These are phyloP conservation scores for Chymomyza caudatula DNA, from an alignment of 2,888 invertebrate species.

Conservation along the genomic window DNA sequence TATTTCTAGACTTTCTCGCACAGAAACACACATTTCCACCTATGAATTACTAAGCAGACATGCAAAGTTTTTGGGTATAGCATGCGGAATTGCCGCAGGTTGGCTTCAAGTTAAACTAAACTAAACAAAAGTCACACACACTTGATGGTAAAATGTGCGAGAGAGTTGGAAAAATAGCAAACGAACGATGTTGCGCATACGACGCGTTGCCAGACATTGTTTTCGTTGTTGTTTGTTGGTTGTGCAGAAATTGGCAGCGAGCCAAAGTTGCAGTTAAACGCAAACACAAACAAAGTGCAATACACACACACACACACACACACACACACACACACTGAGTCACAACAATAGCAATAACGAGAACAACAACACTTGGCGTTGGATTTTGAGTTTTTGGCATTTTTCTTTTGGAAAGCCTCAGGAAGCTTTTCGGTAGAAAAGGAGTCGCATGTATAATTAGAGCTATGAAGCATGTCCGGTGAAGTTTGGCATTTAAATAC, in stretches of 20 bases:
- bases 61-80: slow-evolving; percentile 47
- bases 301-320: slow-evolving; percentile 10
- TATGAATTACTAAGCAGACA: slow-evolving; percentile 59
- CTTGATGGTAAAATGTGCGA: not conserved
- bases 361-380: slow-evolving; percentile 10
- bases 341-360: slow-evolving; percentile 21
- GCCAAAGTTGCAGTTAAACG: slow-evolving; percentile 37
- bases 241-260: slow-evolving; percentile 32
- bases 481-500: slow-evolving; percentile 71
- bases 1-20: slow-evolving; percentile 13
- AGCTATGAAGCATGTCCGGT: slow-evolving; percentile 73
- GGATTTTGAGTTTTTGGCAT: slow-evolving; percentile 21
- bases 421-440: slow-evolving; percentile 60
- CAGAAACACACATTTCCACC: slow-evolving; percentile 31
- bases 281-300: slow-evolving; percentile 27
- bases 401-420: slow-evolving; percentile 15
- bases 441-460: slow-evolving; percentile 68
- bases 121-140: slow-evolving; percentile 13
- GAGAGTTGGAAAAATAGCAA: slow-evolving; percentile 7
- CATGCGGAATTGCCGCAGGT: slow-evolving; percentile 3
- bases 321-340: slow-evolving; percentile 4
- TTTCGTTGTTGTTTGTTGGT: not conserved
- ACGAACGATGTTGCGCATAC: slow-evolving; percentile 42
- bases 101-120: slow-evolving; percentile 16
- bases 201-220: slow-evolving; percentile 25